Base-by-base conservation (phyloP, 2,113 vertebrate genomes). In the Aldabrachelys gigantea region DNA sequence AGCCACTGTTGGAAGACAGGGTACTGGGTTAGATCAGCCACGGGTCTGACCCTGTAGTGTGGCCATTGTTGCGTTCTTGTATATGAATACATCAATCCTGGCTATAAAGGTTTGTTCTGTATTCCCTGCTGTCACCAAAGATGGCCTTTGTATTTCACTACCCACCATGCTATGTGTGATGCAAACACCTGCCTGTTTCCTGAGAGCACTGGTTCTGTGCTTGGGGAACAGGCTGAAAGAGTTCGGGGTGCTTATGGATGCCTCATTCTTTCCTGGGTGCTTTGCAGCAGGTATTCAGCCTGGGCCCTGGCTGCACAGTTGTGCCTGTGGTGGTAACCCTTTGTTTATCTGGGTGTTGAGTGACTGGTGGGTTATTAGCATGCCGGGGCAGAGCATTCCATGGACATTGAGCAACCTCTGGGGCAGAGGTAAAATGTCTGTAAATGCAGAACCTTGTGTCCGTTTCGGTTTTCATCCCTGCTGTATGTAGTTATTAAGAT, bases 141-240 rank as follows among this genome's bases (percentile, higher is more conserved):
- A 0, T 49, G 75, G 53, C 25, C 94, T 80, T 87, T 13, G 41
- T 89, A 85, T 72, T 16, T 49, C 54, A 4, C 79, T 84, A 85
- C 62, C 65, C 83, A 10, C 0, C 0, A 0, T 4, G 84, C 17
- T 75, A 56, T 85, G 85, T 5, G 82, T 14, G 57, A 54, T 88
- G 88, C 62, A 38, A 11, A 54, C 0, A 0, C 14, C 91, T 62
- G n/a, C 49, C 35, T 92, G 87, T 27, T 31, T 80, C 35, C 49
- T 16, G 29, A 31, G 57, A 82, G 78, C 50, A 1, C 21, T 0
- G 0, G 1, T 35, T 31, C 56, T 16, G 82, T 83, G 84, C 65
- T 89, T 16, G 38, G 29, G 56, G 52, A 38, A 22, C 89, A 82
- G 80, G 38, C 24, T 0, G 0, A 62, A 82, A 85, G 54, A 69